These are phyloP conservation scores for Thamnophis sirtalis DNA, from an alignment of 2,113 vertebrate genomes.

Conservation along the genomic window DNA sequence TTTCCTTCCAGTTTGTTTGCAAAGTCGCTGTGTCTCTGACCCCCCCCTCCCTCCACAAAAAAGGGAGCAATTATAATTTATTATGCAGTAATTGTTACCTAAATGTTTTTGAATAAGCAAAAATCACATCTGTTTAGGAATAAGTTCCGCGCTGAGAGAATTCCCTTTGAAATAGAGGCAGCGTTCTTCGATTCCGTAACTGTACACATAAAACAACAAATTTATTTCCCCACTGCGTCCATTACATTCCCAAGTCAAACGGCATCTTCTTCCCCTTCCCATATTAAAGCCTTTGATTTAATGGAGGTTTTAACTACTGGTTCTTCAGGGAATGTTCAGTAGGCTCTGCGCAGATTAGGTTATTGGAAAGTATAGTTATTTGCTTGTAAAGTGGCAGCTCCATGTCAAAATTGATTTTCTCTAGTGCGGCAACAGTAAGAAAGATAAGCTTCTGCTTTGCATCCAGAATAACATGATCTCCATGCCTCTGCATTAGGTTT, in stretches of 20 bases:
- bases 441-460: constrained; percentile 84
- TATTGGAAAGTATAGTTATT: constrained; percentile 91
- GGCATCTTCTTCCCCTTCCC: constrained; percentile 74
- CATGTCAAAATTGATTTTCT: constrained; percentile 91
- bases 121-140: constrained; percentile 83
- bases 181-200: constrained; percentile 73
- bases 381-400: constrained; percentile 85
- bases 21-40: constrained; percentile 60
- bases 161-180: constrained; percentile 74
- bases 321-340: constrained; percentile 86
- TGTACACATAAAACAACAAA: constrained; percentile 76
- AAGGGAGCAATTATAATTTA: constrained; percentile 77
- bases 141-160: constrained; percentile 76
- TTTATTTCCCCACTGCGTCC: constrained; percentile 78
- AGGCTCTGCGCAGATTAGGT: constrained; percentile 87
- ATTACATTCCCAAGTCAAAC: constrained; percentile 78
- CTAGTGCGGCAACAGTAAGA: constrained; percentile 82
- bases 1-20: constrained; percentile 73
- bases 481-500: constrained; percentile 53
- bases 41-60: neutral
- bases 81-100: constrained; percentile 83
- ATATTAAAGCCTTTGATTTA: constrained; percentile 88
- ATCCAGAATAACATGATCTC: constrained; percentile 74
- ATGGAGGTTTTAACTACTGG: constrained; percentile 86
- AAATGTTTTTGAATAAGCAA: constrained; percentile 85